Percentiles rank a stretch among this genome's conserved stretches.
Evolutionary conservation across 2,888 invertebrate genomes (phyloP).

Genomic region (Ganaspis brasiliensis): DNA sequence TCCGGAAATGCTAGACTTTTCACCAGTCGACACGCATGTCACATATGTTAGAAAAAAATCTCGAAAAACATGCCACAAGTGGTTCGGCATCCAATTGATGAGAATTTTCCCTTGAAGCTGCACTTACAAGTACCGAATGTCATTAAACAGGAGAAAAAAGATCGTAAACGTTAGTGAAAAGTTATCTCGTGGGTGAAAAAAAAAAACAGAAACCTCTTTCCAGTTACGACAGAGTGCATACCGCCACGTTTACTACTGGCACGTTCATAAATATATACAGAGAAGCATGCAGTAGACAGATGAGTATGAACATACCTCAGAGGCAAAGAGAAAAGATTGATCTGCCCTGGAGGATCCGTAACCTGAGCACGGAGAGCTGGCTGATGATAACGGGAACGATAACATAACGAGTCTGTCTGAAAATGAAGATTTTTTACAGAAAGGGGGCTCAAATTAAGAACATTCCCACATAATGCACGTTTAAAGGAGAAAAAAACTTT

Average conservation of each 20-base stretch:
- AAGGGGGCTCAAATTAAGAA: no score
- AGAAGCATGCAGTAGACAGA: slow-evolving; percentile 41
- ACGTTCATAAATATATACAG: slow-evolving; percentile 57
- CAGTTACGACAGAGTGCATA: slow-evolving; percentile 30
- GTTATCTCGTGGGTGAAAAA: slow-evolving; percentile 41
- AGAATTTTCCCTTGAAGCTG: not conserved
- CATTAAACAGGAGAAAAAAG: not conserved
- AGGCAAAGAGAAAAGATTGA: slow-evolving; percentile 58
- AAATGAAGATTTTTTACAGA: no score
- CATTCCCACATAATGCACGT: no score
- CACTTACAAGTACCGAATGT: not conserved
- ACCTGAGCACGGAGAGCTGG: slow-evolving; percentile 61
- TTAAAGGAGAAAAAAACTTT: not conserved
- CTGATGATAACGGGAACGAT: slow-evolving; percentile 72
- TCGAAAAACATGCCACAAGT: slow-evolving; percentile 1
- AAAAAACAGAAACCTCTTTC: slow-evolving; percentile 33
- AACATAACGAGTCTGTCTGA: slow-evolving; percentile 63
- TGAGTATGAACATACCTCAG: slow-evolving; percentile 55
- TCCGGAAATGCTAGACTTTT: no score
- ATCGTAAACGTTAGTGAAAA: not conserved
- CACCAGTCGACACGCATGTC: not conserved
- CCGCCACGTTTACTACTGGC: slow-evolving; percentile 37
- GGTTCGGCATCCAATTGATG: not conserved
- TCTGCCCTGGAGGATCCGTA: slow-evolving; percentile 62
- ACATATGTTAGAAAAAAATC: not conserved